Evolutionary conservation across 1,140 invertebrate genomes (phyloP), one percentile per base, ranked within the genome.

Genomic region (Drosophila sturtevanti): DNA sequence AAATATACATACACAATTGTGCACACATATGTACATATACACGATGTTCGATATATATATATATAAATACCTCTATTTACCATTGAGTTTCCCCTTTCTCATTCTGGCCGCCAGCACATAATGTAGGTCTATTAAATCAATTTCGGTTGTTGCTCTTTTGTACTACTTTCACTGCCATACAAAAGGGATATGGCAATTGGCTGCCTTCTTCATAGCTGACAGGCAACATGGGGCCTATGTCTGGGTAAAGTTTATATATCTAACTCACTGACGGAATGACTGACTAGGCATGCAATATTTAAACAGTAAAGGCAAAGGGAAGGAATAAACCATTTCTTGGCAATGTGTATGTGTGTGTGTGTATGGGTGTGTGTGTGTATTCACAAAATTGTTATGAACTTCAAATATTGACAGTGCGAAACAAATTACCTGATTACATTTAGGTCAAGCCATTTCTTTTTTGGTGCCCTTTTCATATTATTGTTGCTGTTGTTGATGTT

Each of bases 391-490:
- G 72, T 68, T 86, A 82, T 86, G 79, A 86, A 86, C 79, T 81
- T 81, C 75, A 86, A 86, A 81, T 86, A 86, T 86, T 87, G 75
- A 87, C 82, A 73, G 66, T 70, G 67, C 72, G 67, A 68, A 79
- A 79, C 79, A 82, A 72, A 87, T 86, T 87, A 82, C 72, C 79
- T 87, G 79, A 86, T 86, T 86, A 89, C 79, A 82, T 86, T 79
- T 87, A 76, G 82, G 84, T 86, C 82, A 86, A 82, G 71, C 66
- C 56, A 87, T 79, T 81, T 78, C 77, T 21, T 48, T 48, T 48
- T 48, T 21, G 27, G 41, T 21, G 16, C 16, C 41, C 41, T 48
- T 48, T 48, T 48, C 41, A 18, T 10, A 31, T 31, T 31, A n/a
- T n/a, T 31, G 3, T 31, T 31, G 27, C 7, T 31, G 27, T 31